Base-by-base conservation (phyloP, 2,113 vertebrate genomes). In the Muntiacus reevesi region DNA sequence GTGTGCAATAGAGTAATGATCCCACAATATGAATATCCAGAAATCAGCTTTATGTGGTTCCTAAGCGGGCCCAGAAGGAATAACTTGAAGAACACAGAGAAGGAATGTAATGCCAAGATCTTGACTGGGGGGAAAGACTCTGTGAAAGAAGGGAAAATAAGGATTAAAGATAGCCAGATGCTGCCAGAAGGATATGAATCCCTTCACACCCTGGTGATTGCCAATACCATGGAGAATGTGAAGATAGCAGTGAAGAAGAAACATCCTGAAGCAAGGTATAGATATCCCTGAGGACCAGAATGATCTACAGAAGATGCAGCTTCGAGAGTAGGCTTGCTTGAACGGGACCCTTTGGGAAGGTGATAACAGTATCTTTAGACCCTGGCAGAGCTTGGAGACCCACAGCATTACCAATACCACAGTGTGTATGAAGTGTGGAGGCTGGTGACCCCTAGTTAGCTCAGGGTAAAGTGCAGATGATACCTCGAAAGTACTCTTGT, bases 201-300 rank as follows among this genome's bases (percentile, higher is more conserved):
- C 0, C 99, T 99, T 45, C 99, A 99, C 7, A 99, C 99, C 5
- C 98, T 99, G 23, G 99, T 99, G 92, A 99, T 99, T 0, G 99
- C 99, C 83, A 99, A 99, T 98, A 99, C 99, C 6, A 99, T 99
- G 99, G 99, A 99, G 98, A 99, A 99, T 6, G 99, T 99, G 87
- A 99, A 99, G 98, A 99, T 99, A 55, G 99, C 99, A 0, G 99
- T 99, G 82, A 99, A 99, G 91, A 79, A 98, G 99, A 33, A 99
- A 99, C 98, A 99, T 99, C 96, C 98, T 99, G 93, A 99, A 99
- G 92, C 99, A 99, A 95, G 99, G 99, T 43, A 99, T 99, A 0
- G 99, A 99, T 97, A 99, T 99, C 0, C 99, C 99, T 0, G 99
- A 99, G 98, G 99, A 99, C 98, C 99, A 99, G 99, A 99, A 99